phyloP scores from a whole-genome alignment of 2,797 vertebrate species.

The Acanthurus tractus region DNA sequence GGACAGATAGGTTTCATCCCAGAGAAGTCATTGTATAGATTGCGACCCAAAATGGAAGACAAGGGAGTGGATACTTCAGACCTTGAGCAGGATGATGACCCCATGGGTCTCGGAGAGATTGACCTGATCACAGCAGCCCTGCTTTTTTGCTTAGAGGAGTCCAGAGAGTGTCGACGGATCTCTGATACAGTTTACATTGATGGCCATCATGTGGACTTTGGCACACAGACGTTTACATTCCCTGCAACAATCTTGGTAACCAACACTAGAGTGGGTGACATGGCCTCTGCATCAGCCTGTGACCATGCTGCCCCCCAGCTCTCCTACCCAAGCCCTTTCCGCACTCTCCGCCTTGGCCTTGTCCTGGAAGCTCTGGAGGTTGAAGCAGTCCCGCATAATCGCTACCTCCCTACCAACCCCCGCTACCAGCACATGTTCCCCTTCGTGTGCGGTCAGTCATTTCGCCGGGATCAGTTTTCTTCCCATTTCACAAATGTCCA shows the following conservation, averaged over 20 bases:
- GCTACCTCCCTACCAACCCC: conserved; percentile 87
- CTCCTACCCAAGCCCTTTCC: conserved; percentile 96
- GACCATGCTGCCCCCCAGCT: conserved; percentile 97
- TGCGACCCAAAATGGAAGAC: conserved; percentile 89
- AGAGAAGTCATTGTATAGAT: conserved; percentile 75
- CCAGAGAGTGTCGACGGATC: conserved; percentile 93
- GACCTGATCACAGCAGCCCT: conserved; percentile 96
- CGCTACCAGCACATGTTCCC: conserved; percentile 95
- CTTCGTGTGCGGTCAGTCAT: conserved; percentile 96
- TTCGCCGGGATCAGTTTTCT: conserved; percentile 96
- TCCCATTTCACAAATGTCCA: conserved; percentile 98
- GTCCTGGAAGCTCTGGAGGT: conserved; percentile 89
- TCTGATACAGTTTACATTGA: conserved; percentile 93
- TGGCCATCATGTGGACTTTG: conserved; percentile 91
- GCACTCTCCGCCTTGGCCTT: conserved; percentile 93
- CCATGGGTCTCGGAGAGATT: conserved; percentile 95
- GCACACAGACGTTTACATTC: conserved; percentile 97
- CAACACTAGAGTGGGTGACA: conserved; percentile 96
- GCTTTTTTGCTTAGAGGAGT: conserved; percentile 96
- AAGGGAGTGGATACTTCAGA: conserved; percentile 96
- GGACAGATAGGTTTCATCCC: conserved; percentile 81
- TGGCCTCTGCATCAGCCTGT: conserved; percentile 96
- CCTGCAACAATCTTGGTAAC: conserved; percentile 95
- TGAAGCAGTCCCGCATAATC: conserved; percentile 84
- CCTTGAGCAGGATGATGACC: conserved; percentile 92